Conservation (phyloP, 2,797 vertebrate genomes). For the Oryzias dopingdopingensis region DNA sequence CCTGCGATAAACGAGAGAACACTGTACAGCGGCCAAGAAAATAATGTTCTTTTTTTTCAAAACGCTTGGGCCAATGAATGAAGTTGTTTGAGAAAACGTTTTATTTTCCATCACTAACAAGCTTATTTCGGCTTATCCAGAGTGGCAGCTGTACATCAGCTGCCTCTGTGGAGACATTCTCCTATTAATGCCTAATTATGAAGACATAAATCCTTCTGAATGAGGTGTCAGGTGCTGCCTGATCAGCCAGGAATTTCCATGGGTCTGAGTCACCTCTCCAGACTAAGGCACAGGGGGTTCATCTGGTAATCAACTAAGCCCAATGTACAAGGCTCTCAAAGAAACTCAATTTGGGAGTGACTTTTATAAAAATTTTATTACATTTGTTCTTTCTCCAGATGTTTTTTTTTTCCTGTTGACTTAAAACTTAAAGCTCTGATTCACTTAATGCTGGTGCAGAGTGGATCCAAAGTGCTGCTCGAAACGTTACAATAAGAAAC, state of each 20-base stretch:
- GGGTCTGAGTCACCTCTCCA: constrained; percentile 32
- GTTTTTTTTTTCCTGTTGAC: no score
- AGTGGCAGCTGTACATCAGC: constrained; percentile 53
- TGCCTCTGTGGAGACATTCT: constrained; percentile 38
- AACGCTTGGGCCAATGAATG: background rate
- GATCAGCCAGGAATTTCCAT: constrained; percentile 44
- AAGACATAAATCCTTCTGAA: constrained; percentile 58
- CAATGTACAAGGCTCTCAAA: background rate
- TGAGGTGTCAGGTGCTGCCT: constrained; percentile 58
- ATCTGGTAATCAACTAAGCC: constrained; percentile 41
- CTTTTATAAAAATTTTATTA: no score
- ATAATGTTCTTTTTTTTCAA: background rate
- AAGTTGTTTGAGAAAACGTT: constrained; percentile 28
- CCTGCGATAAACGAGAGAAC: no score
- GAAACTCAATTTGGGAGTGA: no score
- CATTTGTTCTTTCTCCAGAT: no score
- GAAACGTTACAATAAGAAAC: no score
- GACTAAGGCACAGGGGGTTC: constrained; percentile 37
- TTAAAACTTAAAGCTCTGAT: no score
- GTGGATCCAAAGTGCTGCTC: no score
- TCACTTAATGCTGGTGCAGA: no score
- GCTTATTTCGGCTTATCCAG: constrained; percentile 45
- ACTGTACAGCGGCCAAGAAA: no score
- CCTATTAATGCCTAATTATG: constrained; percentile 60
- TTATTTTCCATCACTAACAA: constrained; percentile 27